Evolutionary conservation across 2,797 vertebrate species (phyloP).

Genomic region (Tapera naevia): DNA sequence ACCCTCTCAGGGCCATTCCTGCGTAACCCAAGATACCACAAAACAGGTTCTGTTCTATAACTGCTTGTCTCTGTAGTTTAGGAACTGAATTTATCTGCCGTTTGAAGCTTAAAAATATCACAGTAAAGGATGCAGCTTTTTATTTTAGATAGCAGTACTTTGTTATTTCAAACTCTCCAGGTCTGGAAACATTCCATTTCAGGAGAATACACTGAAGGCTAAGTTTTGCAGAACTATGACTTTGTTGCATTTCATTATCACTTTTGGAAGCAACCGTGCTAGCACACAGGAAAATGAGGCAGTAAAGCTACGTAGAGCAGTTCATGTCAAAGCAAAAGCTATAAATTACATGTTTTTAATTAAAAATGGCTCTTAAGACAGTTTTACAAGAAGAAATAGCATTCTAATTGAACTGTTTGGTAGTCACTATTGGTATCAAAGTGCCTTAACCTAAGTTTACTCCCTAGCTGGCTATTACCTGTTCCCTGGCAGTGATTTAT

Average conservation of each 20-base stretch:
- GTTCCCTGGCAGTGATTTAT: neutral
- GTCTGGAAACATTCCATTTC: neutral
- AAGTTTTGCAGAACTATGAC: rapidly evolving
- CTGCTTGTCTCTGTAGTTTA: rapidly evolving
- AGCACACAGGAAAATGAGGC: neutral
- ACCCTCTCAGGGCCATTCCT: neutral
- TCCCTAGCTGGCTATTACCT: neutral
- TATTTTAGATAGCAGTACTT: neutral
- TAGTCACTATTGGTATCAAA: neutral
- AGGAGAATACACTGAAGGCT: neutral
- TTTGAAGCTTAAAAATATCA: neutral
- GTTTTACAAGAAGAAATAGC: neutral
- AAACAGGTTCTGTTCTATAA: neutral
- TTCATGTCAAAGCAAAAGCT: neutral
- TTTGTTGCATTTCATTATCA: neutral
- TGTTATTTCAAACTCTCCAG: neutral
- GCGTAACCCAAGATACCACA: rapidly evolving
- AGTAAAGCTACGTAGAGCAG: neutral
- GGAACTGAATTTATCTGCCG: neutral
- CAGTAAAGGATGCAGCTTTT: neutral
- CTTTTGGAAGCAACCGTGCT: neutral
- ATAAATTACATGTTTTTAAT: neutral
- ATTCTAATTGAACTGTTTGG: neutral
- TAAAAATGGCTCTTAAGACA: neutral
- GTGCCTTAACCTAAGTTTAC: neutral